Percentiles rank a stretch among this genome's conserved stretches.
Conservation (phyloP, 35 echinoderm and acorn worm genomes). For the Stichopus chloronotus region DNA sequence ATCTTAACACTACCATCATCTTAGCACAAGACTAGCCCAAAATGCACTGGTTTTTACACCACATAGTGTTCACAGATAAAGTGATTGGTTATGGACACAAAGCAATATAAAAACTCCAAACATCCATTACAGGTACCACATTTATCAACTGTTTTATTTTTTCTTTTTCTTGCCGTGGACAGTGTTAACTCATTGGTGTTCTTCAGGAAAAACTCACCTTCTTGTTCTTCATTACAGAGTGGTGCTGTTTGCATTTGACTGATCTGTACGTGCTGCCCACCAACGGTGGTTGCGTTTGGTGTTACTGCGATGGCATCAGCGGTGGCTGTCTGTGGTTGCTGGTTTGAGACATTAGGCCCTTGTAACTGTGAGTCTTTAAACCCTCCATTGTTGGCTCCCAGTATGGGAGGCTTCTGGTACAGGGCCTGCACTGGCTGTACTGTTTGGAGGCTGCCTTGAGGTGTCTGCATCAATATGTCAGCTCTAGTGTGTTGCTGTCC, state of each 20-base stretch:
- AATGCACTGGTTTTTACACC: too few species aligned
- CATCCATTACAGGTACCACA: too few species aligned
- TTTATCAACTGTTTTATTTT: too few species aligned
- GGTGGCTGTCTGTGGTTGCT: slow-evolving; percentile 59
- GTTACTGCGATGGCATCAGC: slow-evolving; percentile 21
- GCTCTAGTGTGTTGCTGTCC: slow-evolving; percentile 54
- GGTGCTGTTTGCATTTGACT: slow-evolving; percentile 37
- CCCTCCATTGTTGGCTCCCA: slow-evolving; percentile 13
- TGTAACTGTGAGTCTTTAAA: slow-evolving; percentile 30
- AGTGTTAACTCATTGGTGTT: too few species aligned
- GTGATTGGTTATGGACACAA: too few species aligned
- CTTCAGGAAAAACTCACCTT: not conserved
- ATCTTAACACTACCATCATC: too few species aligned
- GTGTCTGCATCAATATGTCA: slow-evolving; percentile 74
- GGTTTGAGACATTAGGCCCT: not conserved
- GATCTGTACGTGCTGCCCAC: slow-evolving; percentile 42
- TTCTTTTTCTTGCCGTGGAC: too few species aligned
- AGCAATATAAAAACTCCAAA: too few species aligned
- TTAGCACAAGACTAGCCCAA: too few species aligned
- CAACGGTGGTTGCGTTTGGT: slow-evolving; percentile 24
- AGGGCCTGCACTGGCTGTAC: slow-evolving; percentile 40
- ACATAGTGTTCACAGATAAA: too few species aligned
- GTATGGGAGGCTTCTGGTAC: slow-evolving; percentile 1
- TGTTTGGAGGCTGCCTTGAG: slow-evolving; percentile 47
- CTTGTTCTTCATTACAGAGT: slow-evolving; percentile 4